Conservation (phyloP, 2,888 invertebrate genomes). For the Tinea trinotella region DNA sequence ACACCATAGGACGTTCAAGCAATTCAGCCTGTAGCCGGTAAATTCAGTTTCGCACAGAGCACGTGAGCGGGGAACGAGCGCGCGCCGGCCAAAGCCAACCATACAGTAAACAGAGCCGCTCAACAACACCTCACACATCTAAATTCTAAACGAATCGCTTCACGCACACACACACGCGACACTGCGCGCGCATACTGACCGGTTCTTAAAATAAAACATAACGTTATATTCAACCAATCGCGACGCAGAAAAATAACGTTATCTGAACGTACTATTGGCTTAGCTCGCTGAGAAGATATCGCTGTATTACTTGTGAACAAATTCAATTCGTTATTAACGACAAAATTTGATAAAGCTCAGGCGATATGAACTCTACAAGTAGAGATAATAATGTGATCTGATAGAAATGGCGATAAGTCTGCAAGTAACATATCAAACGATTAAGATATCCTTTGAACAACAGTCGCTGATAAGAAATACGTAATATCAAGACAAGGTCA, state of each 20-base stretch:
- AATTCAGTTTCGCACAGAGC: constrained; percentile 44
- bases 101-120: constrained; percentile 69
- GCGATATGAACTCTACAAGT: constrained; percentile 7
- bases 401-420: constrained; percentile 13
- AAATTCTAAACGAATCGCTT: constrained; percentile 22
- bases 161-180: constrained; percentile 36
- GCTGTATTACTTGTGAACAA: constrained; percentile 46
- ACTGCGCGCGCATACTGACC: constrained; percentile 53
- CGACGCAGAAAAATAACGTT: constrained; percentile 40
- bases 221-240: constrained; percentile 53
- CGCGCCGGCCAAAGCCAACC: constrained; percentile 52
- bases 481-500: constrained; percentile 7
- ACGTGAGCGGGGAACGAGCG: constrained; percentile 76
- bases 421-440: constrained; percentile 1
- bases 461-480: constrained; percentile 10
- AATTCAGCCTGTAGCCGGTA: constrained; percentile 52
- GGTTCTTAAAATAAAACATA: constrained; percentile 55
- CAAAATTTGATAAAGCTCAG: constrained; percentile 11
- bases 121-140: constrained; percentile 43
- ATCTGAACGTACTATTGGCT: constrained; percentile 43
- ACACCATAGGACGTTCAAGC: constrained; percentile 53
- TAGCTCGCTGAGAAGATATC: constrained; percentile 35
- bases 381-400: constrained; percentile 8
- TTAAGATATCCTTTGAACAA: constrained; percentile 12
- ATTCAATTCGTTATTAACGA: constrained; percentile 19